phyloP scores from a whole-genome alignment of 2,113 vertebrate genomes.

The Indicator maculatus region DNA sequence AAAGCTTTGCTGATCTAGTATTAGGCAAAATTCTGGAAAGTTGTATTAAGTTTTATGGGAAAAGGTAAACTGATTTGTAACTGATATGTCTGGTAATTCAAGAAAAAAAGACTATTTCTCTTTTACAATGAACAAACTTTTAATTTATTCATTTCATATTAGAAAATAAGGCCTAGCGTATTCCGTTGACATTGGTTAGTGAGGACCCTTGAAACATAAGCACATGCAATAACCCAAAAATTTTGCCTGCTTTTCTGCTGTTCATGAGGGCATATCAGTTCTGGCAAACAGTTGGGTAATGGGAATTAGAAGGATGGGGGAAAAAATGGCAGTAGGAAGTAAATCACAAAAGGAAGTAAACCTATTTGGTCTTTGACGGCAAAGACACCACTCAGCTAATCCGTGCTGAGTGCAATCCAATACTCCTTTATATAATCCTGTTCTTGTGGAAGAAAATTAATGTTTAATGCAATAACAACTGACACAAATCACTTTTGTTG shows the following conservation, averaged over 20 bases:
- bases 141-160: constrained; percentile 56
- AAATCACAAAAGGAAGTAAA: constrained; percentile 84
- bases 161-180: constrained; percentile 48
- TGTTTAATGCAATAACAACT: constrained; percentile 85
- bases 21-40: background rate
- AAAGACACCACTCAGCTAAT: constrained; percentile 78
- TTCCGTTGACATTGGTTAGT: constrained; percentile 53
- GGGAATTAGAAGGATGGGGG: constrained; percentile 74
- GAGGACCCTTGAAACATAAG: constrained; percentile 74
- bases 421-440: constrained; percentile 84
- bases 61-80: background rate
- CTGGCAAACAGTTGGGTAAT: constrained; percentile 79
- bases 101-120: background rate
- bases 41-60: background rate
- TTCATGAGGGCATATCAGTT: constrained; percentile 71
- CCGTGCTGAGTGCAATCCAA: constrained; percentile 85
- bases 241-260: constrained; percentile 69
- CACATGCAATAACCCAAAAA: constrained; percentile 76
- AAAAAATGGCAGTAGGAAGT: constrained; percentile 81
- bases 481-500: constrained; percentile 85
- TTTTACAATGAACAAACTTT: constrained; percentile 34
- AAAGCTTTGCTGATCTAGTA: background rate
- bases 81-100: background rate
- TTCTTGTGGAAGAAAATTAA: constrained; percentile 84
- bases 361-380: constrained; percentile 82